These are phyloP conservation scores for Trichomalopsis sarcophagae DNA, from an alignment of 1,140 invertebrate genomes.

Conservation along the genomic window DNA sequence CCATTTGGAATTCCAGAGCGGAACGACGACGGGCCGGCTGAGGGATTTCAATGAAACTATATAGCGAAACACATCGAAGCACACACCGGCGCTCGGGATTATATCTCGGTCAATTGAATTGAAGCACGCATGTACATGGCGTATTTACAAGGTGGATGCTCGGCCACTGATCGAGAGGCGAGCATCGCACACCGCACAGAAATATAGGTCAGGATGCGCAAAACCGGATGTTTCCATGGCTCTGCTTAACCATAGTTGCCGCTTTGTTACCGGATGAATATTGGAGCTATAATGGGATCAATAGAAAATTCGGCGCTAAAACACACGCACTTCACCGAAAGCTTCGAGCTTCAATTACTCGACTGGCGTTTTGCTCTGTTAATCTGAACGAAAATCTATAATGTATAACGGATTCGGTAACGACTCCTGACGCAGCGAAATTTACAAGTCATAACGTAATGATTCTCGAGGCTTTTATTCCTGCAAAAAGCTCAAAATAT, in stretches of 20 bases:
- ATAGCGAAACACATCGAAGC: neutral
- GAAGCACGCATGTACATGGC: neutral
- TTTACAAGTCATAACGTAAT: too few relatives aligned
- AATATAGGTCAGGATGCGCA: neutral
- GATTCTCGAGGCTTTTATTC: too few relatives aligned
- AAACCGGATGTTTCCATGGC: too few relatives aligned
- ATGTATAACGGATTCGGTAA: too few relatives aligned
- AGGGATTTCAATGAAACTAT: neutral
- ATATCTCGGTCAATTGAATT: conserved; percentile 11
- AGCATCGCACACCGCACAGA: neutral
- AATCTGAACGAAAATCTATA: too few relatives aligned
- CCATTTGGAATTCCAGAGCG: neutral
- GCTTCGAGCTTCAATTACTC: neutral
- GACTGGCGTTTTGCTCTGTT: neutral
- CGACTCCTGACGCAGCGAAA: too few relatives aligned
- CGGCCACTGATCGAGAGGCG: neutral
- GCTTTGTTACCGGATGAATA: neutral
- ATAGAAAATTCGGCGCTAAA: neutral
- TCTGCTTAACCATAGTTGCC: too few relatives aligned
- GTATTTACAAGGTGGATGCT: too few relatives aligned
- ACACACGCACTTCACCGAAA: neutral
- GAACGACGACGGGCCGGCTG: neutral
- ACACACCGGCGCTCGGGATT: neutral
- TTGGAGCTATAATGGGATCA: neutral
- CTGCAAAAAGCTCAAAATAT: neutral